These are phyloP conservation scores for Rissa tridactyla DNA, from an alignment of 2,113 vertebrate genomes.

Conservation along the genomic window DNA sequence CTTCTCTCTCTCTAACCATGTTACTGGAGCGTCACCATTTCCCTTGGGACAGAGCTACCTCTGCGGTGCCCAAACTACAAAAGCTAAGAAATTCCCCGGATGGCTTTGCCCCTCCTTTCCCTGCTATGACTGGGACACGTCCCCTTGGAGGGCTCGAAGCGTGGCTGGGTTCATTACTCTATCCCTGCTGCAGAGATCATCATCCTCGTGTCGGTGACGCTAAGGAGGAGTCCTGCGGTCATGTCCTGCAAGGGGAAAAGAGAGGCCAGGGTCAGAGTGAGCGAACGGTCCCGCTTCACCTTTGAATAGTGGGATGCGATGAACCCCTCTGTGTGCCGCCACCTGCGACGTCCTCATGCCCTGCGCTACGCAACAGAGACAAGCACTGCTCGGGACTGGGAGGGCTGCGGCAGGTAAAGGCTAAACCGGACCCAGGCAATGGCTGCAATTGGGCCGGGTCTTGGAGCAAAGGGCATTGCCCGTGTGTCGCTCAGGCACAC, in stretches of 20 bases:
- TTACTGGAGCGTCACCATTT: neutral
- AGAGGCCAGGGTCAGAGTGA: neutral
- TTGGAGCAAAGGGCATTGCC: neutral
- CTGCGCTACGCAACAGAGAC: fast-evolving
- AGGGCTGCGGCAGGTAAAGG: fast-evolving
- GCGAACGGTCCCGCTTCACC: fast-evolving
- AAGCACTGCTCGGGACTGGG: fast-evolving
- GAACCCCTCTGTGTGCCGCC: fast-evolving
- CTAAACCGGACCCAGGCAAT: fast-evolving
- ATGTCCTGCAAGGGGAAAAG: neutral
- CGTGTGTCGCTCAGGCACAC: fast-evolving
- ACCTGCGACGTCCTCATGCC: fast-evolving
- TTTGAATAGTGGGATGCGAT: fast-evolving
- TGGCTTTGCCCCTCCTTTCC: neutral
- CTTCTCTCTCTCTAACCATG: fast-evolving
- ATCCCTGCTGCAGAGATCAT: neutral
- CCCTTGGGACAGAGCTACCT: neutral
- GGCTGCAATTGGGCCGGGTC: neutral
- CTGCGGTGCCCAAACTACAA: neutral
- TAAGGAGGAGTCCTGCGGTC: neutral
- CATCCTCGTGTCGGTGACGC: neutral
- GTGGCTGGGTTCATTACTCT: neutral
- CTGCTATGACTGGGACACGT: fast-evolving
- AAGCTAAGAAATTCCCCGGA: neutral
- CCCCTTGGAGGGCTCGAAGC: fast-evolving